phyloP scores from a whole-genome alignment of 2,797 vertebrate genomes.

The Steatocranus sp. region DNA sequence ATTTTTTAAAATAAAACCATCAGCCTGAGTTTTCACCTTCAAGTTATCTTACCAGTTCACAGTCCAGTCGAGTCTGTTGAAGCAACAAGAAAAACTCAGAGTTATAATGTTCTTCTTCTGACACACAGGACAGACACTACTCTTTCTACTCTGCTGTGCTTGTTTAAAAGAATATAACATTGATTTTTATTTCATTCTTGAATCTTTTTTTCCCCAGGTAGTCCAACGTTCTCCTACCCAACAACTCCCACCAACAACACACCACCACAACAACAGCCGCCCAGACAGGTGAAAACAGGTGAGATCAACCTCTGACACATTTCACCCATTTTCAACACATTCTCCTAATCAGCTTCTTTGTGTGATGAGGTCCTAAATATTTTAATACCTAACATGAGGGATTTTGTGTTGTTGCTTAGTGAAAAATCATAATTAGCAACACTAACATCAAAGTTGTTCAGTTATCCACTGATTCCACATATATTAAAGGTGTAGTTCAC shows the following conservation, averaged over 20 bases:
- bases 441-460: neutral
- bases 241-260: constrained; percentile 74
- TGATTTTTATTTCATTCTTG: fast-evolving
- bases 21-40: neutral
- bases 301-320: constrained; percentile 9
- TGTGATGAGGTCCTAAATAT: neutral
- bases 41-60: neutral
- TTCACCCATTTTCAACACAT: neutral
- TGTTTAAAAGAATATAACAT: fast-evolving
- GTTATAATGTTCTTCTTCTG: no score
- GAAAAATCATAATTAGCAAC: neutral
- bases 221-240: constrained; percentile 78
- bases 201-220: constrained; percentile 56
- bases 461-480: neutral
- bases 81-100: neutral
- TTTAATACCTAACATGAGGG: fast-evolving
- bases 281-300: constrained; percentile 83
- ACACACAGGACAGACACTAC: neutral
- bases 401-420: neutral
- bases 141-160: neutral
- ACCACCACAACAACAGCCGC: constrained; percentile 60
- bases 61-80: fast-evolving
- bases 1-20: neutral
- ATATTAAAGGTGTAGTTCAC: fast-evolving
- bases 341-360: neutral